Evolutionary conservation across 2,113 vertebrate genomes (phyloP), one percentile per base, ranked within the genome.

Genomic region (Ovis canadensis): DNA sequence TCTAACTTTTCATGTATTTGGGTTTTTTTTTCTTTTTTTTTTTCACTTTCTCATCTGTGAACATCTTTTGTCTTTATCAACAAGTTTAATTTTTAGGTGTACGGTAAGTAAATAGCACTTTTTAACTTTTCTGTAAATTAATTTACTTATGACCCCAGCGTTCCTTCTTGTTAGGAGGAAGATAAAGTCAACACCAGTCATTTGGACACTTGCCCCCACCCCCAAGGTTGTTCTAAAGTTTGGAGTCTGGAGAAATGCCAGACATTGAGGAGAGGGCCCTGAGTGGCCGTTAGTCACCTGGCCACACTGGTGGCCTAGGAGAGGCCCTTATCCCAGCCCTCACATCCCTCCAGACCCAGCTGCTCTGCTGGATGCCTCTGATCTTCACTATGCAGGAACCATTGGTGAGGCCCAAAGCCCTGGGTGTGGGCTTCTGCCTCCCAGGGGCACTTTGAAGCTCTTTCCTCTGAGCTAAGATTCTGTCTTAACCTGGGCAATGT

Each of bases 1-100:
- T 89, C 27, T 57, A 82, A 54, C 52, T 95, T 97, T 90, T 90
- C 71, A 83, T 84, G 1, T 89, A 54, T 88, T 90, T 50, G 80
- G 2, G 36, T 3, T 12, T 10, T 8, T 17, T 2, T 15, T 62
- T 12, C 16, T 3, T 17, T 64, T 21, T 93, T 96, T 95, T 96
- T 74, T 94, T 89, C 23, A 78, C 82, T 97, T 96, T 7, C 19
- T 88, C 94, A 88, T 94, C 91, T 95, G 82, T 96, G 89, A 91
- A 74, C 27, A 87, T 97, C 19, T 92, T 74, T 71, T 91, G 15
- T 82, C n/a, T 67, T 3, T 95, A 82, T 55, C 74, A 95, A 55
- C 11, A 86, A 7, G 84, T 91, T 92, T 17, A 36, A 31, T 57
- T 88, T 97, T 91, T 88, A 93, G 52, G 57, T 90, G 9, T 33